Conservation (phyloP, 2,888 invertebrate genomes). For the Tineola bisselliella region DNA sequence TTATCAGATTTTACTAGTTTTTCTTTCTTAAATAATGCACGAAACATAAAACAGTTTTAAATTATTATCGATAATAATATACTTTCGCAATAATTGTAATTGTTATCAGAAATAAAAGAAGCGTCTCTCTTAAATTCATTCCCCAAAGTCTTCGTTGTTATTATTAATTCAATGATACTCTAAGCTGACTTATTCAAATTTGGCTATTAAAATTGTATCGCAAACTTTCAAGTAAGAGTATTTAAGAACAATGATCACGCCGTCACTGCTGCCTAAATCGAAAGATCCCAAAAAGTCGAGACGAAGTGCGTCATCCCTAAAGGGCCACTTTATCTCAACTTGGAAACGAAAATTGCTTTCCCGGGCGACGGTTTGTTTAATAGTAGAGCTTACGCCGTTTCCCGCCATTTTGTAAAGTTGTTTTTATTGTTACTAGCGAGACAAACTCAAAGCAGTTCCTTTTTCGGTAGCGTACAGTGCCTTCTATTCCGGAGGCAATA, state of each 20-base stretch:
- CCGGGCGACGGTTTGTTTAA: slow-evolving; percentile 28
- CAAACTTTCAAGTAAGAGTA: slow-evolving; percentile 1
- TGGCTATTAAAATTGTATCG: background rate
- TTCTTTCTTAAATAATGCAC: background rate
- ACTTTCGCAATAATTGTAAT: background rate
- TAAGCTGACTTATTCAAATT: background rate
- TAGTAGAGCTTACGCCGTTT: slow-evolving; percentile 25
- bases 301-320: slow-evolving; percentile 20
- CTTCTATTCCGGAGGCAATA: slow-evolving; percentile 1
- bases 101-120: background rate
- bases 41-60: too few species aligned
- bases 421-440: slow-evolving; percentile 16
- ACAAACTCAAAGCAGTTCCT: slow-evolving; percentile 11
- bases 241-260: slow-evolving; percentile 1
- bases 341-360: slow-evolving; percentile 28
- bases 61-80: too few species aligned
- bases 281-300: slow-evolving; percentile 3
- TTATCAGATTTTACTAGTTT: slow-evolving; percentile 6
- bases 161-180: slow-evolving; percentile 6
- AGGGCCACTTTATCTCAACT: slow-evolving; percentile 30
- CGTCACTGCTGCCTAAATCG: slow-evolving; percentile 1
- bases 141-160: background rate
- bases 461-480: slow-evolving; percentile 5
- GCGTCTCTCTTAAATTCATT: background rate
- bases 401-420: slow-evolving; percentile 15